A percentile compares a stretch with the other conserved stretches of the same genome.
Evolutionary conservation across 2,113 vertebrate genomes (phyloP).

Genomic region (Vulpes ferrilata): DNA sequence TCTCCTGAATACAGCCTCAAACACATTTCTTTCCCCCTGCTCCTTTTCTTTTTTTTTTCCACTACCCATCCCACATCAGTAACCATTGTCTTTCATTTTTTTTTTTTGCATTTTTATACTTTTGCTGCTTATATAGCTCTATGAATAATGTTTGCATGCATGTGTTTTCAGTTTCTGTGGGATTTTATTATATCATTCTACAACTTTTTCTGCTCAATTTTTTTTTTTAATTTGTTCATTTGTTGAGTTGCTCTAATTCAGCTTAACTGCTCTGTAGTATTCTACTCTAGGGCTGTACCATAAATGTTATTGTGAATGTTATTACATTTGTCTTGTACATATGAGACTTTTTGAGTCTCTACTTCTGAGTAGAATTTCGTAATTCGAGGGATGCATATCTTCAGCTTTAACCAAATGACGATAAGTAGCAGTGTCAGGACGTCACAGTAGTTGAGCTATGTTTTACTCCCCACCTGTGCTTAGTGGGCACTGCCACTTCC

Average conservation of each 20-base stretch:
- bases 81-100: not conserved
- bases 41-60: not conserved
- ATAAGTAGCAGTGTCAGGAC: not conserved
- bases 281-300: not conserved
- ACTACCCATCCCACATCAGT: not conserved
- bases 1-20: not conserved
- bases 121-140: not conserved
- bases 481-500: not conserved
- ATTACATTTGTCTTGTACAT: not conserved
- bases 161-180: constrained; percentile 37
- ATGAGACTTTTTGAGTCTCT: not conserved
- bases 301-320: not conserved
- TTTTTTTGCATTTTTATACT: not conserved
- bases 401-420: not conserved
- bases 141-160: not conserved
- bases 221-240: constrained; percentile 42
- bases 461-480: not conserved
- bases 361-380: not conserved
- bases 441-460: not conserved
- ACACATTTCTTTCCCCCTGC: not conserved
- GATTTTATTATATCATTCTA: not conserved
- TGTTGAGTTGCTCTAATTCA: constrained; percentile 28
- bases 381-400: not conserved
- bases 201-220: not conserved
- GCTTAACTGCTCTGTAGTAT: not conserved